Conservation (phyloP, 2,888 invertebrate species). For the Drosophila tripunctata region DNA sequence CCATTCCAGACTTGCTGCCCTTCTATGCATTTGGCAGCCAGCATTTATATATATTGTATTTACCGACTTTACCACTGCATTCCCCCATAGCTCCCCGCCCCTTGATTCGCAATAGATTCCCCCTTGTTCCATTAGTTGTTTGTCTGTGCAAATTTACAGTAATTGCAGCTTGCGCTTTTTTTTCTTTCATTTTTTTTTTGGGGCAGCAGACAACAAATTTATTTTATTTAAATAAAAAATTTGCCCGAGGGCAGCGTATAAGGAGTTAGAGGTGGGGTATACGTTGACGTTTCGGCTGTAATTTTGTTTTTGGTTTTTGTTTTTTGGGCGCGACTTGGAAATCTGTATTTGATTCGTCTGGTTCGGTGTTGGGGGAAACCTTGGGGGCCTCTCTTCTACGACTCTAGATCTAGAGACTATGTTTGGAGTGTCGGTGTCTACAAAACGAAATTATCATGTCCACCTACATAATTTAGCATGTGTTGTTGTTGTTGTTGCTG, state of each 20-base stretch:
- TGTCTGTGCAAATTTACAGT: conserved; percentile 66
- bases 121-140: conserved; percentile 33
- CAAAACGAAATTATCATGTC: conserved; percentile 73
- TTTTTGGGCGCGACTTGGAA: conserved; percentile 73
- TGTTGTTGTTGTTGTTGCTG: conserved; percentile 49
- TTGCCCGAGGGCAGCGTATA: conserved; percentile 58
- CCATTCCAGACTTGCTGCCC: too few relatives aligned
- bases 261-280: not conserved
- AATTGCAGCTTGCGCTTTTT: conserved; percentile 62
- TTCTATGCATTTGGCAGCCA: not conserved
- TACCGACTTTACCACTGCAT: not conserved
- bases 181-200: conserved; percentile 29
- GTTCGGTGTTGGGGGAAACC: conserved; percentile 26
- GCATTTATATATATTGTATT: not conserved
- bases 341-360: conserved; percentile 51
- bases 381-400: conserved; percentile 37
- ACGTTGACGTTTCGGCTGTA: conserved; percentile 47
- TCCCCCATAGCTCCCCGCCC: not conserved
- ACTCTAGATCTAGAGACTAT: conserved; percentile 1
- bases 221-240: conserved; percentile 80
- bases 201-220: conserved; percentile 65
- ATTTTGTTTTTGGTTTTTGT: conserved; percentile 61
- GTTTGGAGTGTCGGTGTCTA: conserved; percentile 62
- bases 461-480: conserved; percentile 77
- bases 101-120: not conserved